phyloP scores from a whole-genome alignment of 2,113 vertebrate genomes.

The Gnathonemus echidnorhynchus region DNA sequence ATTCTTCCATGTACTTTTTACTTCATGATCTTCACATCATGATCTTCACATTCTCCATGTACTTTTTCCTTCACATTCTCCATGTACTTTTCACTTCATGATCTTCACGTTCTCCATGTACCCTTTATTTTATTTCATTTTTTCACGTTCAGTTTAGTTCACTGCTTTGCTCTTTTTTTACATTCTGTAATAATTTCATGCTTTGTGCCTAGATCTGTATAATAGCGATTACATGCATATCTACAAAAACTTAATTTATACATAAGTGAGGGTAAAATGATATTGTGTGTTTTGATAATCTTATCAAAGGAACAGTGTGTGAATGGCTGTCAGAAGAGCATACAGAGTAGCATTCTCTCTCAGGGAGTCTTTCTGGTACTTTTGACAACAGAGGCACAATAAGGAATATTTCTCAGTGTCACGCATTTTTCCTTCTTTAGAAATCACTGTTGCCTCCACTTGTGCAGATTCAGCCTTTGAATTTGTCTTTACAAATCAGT shows the following conservation, averaged over 20 bases:
- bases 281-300: background rate
- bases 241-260: background rate
- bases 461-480: background rate
- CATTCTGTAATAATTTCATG: background rate
- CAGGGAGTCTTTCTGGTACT: background rate
- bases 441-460: background rate
- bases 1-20: background rate
- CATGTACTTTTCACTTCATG: background rate
- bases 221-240: background rate
- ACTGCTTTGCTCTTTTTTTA: background rate
- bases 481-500: constrained; percentile 6
- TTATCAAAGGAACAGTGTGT: background rate
- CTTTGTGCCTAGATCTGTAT: background rate
- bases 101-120: background rate
- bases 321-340: background rate
- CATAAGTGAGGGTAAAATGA: background rate
- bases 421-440: background rate
- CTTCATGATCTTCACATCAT: too few relatives aligned
- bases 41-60: background rate
- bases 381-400: constrained; percentile 4
- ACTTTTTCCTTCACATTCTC: background rate
- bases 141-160: background rate
- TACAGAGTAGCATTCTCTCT: background rate
- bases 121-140: background rate
- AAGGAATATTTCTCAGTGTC: background rate